phyloP scores from a whole-genome alignment of 2,797 vertebrate species.

The Galagoides demidoff region DNA sequence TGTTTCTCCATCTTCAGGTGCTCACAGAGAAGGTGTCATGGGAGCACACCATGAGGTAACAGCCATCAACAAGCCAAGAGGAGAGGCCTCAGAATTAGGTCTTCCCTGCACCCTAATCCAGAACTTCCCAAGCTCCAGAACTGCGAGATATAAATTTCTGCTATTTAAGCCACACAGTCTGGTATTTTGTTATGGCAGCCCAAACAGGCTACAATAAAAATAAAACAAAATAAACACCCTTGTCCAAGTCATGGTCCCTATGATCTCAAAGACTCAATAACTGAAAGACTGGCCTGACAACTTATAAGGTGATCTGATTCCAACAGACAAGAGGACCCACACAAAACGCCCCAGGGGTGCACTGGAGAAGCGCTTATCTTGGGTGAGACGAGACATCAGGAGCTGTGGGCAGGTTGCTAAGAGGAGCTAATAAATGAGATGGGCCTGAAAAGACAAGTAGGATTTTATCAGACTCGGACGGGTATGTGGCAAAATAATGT shows the following conservation, averaged over 20 bases:
- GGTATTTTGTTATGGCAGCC: not conserved
- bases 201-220: not conserved
- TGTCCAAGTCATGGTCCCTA: not conserved
- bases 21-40: not conserved
- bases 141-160: not conserved
- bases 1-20: no score
- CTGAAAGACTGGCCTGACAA: not conserved
- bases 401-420: not conserved
- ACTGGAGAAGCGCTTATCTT: not conserved
- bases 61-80: not conserved
- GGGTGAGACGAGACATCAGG: not conserved
- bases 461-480: not conserved
- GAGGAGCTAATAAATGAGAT: not conserved
- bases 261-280: not conserved
- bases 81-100: not conserved
- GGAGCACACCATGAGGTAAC: not conserved
- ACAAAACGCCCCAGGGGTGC: not conserved
- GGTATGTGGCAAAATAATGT: not conserved
- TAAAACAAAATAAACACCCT: not conserved
- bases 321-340: not conserved
- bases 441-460: not conserved
- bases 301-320: not conserved
- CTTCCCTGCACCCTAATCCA: not conserved
- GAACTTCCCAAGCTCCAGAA: not conserved
- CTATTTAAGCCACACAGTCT: not conserved